Base-by-base conservation (phyloP, 2,797 vertebrate species). In the Pseudomugil gertrudae region DNA sequence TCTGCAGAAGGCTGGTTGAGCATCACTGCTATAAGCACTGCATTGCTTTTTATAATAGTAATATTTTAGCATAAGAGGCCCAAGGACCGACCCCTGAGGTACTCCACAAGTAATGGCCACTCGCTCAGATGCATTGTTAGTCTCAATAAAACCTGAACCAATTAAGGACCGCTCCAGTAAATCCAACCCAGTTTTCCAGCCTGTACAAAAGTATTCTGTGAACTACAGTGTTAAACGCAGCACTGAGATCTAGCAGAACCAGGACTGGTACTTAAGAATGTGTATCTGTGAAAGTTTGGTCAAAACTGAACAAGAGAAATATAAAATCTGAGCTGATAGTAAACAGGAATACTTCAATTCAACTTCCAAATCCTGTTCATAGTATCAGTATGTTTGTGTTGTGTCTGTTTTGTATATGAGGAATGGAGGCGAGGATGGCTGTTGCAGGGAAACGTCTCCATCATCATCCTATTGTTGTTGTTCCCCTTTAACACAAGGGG, bases 401-500 rank as follows among this genome's bases (percentile, higher is more conserved):
- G 35, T 51, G 43, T 69, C 51, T 52, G 30, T 4, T 61, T 1
- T 10, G n/a, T 14, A 17, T 21, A 67, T 64, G 60, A 76, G 71
- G 72, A 69, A 77, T 78, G 63, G 14, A 51, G 56, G 32, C 24
- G 68, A 36, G 38, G 64, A 54, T 91, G 90, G 90, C 78, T 79
- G 52, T 66, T 74, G 52, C 24, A 56, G 71, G 59, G 72, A 66
- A 76, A 24, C 57, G 27, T 48, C 40, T 81, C 51, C 38, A 3
- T 65, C 38, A 24, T 29, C 51, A 43, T 60, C 55, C 68, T n/a
- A n/a, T n/a, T n/a, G n/a, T n/a, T n/a, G n/a, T n/a, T 51, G 36
- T 35, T 65, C 55, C 60, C 8, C n/a, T 63, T 65, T 5, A 52
- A 33, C 59, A 57, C 27, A 47, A 55, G 27, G 48, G 70, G 66